phyloP scores from a whole-genome alignment of 1,140 invertebrate species.

The Hyles euphorbiae region DNA sequence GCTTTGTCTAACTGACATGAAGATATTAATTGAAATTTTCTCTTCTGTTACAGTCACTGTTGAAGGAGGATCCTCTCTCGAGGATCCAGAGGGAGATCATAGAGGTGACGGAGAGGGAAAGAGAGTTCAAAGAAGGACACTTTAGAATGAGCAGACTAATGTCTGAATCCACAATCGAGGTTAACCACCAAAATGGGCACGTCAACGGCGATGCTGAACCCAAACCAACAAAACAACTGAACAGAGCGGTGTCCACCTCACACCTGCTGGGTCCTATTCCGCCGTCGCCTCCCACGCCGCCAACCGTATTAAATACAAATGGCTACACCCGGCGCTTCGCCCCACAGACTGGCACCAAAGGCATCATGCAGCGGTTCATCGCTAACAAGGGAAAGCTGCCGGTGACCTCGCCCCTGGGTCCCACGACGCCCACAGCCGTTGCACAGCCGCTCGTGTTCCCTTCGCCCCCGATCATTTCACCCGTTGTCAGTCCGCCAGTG shows the following conservation, averaged over 20 bases:
- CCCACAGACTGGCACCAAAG: slow-evolving; percentile 79
- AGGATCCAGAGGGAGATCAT: slow-evolving; percentile 83
- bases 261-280: slow-evolving; percentile 71
- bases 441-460: slow-evolving; percentile 39
- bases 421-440: slow-evolving; percentile 35
- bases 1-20: no score
- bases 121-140: slow-evolving; percentile 79
- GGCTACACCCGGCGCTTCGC: slow-evolving; percentile 76
- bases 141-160: slow-evolving; percentile 69
- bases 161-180: slow-evolving; percentile 65
- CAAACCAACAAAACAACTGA: slow-evolving; percentile 71
- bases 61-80: slow-evolving; percentile 77
- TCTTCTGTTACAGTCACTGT: slow-evolving; percentile 61
- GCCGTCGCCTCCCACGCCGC: slow-evolving; percentile 41
- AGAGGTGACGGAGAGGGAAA: slow-evolving; percentile 81
- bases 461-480: slow-evolving; percentile 33
- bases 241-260: slow-evolving; percentile 78
- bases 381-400: slow-evolving; percentile 81
- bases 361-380: slow-evolving; percentile 86
- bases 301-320: slow-evolving; percentile 51
- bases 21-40: background rate
- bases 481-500: slow-evolving; percentile 49
- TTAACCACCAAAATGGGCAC: slow-evolving; percentile 59
- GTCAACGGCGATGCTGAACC: slow-evolving; percentile 54
- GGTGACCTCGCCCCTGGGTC: slow-evolving; percentile 42